A percentile compares a stretch with the other conserved stretches of the same genome.
Evolutionary conservation across 2,113 vertebrate genomes (phyloP).

Genomic region (Mungos mungo): DNA sequence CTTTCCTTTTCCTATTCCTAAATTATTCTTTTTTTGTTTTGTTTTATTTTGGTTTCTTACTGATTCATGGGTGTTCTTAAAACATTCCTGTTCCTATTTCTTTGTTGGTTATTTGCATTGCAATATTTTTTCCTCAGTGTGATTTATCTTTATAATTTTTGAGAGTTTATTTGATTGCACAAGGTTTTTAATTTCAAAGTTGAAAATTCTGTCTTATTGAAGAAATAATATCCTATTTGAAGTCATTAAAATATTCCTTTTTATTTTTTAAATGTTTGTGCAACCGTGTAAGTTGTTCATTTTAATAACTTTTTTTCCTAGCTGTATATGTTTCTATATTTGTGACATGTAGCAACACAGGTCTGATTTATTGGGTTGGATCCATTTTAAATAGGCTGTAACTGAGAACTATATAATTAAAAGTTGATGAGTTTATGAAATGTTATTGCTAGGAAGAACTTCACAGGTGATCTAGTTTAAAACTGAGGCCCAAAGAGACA

Average conservation of each 20-base stretch:
- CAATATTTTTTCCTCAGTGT: background rate
- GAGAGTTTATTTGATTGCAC: background rate
- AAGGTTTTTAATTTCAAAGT: constrained; percentile 55
- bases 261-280: constrained; percentile 14
- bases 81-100: constrained; percentile 10
- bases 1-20: constrained; percentile 18
- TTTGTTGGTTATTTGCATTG: constrained; percentile 9
- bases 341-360: background rate
- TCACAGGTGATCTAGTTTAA: constrained; percentile 10
- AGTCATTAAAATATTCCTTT: constrained; percentile 31
- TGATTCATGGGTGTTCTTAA: constrained; percentile 26
- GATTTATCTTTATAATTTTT: constrained; percentile 35
- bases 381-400: constrained; percentile 10
- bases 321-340: background rate
- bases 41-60: constrained; percentile 40
- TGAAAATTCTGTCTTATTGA: background rate
- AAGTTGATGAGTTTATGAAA: constrained; percentile 37
- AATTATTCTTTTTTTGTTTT: background rate
- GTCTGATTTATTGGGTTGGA: background rate
- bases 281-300: background rate
- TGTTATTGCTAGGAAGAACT: background rate
- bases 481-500: background rate
- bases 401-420: constrained; percentile 1
- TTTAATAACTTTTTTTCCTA: constrained; percentile 38
- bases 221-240: constrained; percentile 33